Evolutionary conservation across 1,140 invertebrate genomes (phyloP).

Genomic region (Listronotus bonariensis): DNA sequence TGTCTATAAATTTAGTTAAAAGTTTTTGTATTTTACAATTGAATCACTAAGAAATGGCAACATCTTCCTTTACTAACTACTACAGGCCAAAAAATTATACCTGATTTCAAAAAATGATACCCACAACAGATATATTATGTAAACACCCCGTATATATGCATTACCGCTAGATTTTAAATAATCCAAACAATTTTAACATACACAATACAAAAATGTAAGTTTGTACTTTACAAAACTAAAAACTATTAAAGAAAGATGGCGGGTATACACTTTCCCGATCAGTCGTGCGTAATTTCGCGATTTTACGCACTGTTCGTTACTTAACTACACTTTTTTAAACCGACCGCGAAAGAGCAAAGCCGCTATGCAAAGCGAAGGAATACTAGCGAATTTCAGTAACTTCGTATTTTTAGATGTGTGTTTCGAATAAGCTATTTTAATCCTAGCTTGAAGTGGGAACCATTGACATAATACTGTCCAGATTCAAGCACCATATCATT

Average conservation of each 20-base stretch:
- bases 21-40: too few relatives aligned
- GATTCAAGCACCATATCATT: conserved; percentile 17
- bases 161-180: too few relatives aligned
- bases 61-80: too few relatives aligned
- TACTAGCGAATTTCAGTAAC: conserved; percentile 29
- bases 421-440: conserved; percentile 31
- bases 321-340: conserved; percentile 25
- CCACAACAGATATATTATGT: too few relatives aligned
- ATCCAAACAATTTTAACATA: too few relatives aligned
- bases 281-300: conserved; percentile 7
- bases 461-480: conserved; percentile 37
- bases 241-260: conserved; percentile 4
- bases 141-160: too few relatives aligned
- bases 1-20: too few relatives aligned
- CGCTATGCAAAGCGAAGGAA: conserved; percentile 32
- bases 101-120: too few relatives aligned
- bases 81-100: too few relatives aligned
- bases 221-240: conserved; percentile 3
- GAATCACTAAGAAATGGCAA: too few relatives aligned
- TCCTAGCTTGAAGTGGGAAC: conserved; percentile 33
- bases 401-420: conserved; percentile 32
- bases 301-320: conserved; percentile 18
- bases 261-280: conserved; percentile 31
- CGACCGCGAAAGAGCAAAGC: conserved; percentile 32
- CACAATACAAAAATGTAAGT: too few relatives aligned